Percentiles rank a stretch among this genome's conserved stretches.
phyloP scores from a whole-genome alignment of 1,140 invertebrate genomes.

The Anastrepha ludens region DNA sequence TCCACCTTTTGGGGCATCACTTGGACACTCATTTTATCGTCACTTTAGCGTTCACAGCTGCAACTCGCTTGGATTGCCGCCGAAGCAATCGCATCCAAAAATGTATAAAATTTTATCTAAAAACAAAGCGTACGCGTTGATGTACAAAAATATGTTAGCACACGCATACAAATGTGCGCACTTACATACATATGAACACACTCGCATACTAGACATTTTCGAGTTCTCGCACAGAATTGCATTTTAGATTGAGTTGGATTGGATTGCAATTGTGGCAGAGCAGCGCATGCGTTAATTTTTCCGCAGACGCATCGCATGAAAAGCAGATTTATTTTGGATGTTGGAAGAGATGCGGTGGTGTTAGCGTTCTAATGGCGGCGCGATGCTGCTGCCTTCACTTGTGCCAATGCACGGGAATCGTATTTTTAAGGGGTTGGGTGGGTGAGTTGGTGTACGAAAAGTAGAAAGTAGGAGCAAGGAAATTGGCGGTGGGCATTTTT shows the following conservation, averaged over 20 bases:
- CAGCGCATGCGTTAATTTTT: conserved; percentile 45
- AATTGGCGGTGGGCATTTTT: too few species aligned
- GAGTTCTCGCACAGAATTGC: not conserved
- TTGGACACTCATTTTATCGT: conserved; percentile 15
- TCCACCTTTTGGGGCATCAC: not conserved
- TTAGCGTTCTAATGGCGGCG: not conserved
- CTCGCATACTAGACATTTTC: not conserved
- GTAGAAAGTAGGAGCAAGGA: too few species aligned
- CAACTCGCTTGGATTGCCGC: not conserved
- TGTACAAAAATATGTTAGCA: conserved; percentile 8
- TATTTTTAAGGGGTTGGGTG: too few species aligned
- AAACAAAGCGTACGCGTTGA: not conserved
- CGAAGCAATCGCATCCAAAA: not conserved
- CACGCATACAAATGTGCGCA: not conserved
- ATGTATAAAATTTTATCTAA: not conserved
- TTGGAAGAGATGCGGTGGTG: not conserved
- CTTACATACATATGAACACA: not conserved
- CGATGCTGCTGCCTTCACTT: too few species aligned
- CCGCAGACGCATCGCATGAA: not conserved
- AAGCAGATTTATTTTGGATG: not conserved
- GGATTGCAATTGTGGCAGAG: not conserved
- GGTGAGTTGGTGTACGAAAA: too few species aligned
- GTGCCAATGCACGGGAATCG: too few species aligned
- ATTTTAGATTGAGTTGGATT: conserved; percentile 33
- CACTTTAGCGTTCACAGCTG: not conserved